Evolutionary conservation across 2,113 vertebrate genomes (phyloP).

Genomic region (Symphodus melops): DNA sequence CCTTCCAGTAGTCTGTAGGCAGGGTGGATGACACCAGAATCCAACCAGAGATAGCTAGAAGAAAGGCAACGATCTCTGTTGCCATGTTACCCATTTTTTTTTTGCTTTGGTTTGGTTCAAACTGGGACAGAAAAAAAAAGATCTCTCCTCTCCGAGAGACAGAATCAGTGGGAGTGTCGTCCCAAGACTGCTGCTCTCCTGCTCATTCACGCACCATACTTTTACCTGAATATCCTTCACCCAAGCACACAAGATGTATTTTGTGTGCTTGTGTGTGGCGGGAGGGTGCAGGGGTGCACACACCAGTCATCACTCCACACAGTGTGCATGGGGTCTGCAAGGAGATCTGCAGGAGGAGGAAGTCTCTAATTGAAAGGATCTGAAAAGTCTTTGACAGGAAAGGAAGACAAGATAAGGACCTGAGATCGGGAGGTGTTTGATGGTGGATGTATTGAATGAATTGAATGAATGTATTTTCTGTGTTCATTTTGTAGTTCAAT

Average conservation of each 20-base stretch:
- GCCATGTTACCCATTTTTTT: constrained; percentile 76
- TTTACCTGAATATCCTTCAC: constrained; percentile 46
- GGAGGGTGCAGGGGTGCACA: constrained; percentile 8
- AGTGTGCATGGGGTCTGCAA: constrained; percentile 60
- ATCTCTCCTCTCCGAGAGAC: constrained; percentile 22
- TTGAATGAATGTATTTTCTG: neutral
- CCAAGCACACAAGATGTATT: constrained; percentile 41
- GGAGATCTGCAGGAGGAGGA: constrained; percentile 68
- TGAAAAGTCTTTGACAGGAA: constrained; percentile 60
- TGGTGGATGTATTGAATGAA: neutral
- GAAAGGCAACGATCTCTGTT: constrained; percentile 90
- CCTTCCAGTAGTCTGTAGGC: constrained; percentile 96
- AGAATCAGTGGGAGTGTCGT: constrained; percentile 49
- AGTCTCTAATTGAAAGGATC: constrained; percentile 76
- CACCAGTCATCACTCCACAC: constrained; percentile 72
- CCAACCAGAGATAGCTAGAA: constrained; percentile 89
- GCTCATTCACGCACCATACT: constrained; percentile 50
- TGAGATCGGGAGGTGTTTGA: constrained; percentile 30
- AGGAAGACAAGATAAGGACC: constrained; percentile 29
- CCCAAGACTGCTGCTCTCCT: constrained; percentile 29
- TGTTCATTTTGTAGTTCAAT: neutral
- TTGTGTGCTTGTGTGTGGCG: constrained; percentile 25
- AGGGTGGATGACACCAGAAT: constrained; percentile 91
- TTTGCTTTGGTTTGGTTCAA: constrained; percentile 12
- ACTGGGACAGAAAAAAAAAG: constrained; percentile 5